Base-by-base conservation (phyloP, 2,888 invertebrate species). In the Myathropa florea region DNA sequence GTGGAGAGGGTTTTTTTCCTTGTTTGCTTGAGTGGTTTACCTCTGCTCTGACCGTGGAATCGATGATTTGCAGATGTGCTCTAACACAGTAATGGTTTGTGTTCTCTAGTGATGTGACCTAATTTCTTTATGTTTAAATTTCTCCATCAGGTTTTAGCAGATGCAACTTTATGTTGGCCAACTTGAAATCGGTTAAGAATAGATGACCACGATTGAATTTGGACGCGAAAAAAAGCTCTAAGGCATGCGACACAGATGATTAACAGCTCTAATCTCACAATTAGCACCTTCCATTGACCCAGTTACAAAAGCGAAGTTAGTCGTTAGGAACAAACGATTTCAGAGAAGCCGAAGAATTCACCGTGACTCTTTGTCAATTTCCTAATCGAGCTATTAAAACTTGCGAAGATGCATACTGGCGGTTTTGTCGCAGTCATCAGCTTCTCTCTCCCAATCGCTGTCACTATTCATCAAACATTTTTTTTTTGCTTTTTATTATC, bases 211-310 rank as follows among this genome's bases (percentile, higher is more conserved):
- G n/a, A 2, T 2, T 46, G 18, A 46, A 46, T 18, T 46, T 46
- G 46, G 46, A 46, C 1, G 23, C 21, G 21, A 10, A 21, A n/a
- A 10, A 21, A 10, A 9, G 4, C 9, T 2, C 9, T n/a, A n/a
- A n/a, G n/a, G 28, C 6, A 6, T 28, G 28, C 28, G 28, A 14
- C 14, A n/a, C 46, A 7, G 46, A 46, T 46, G 46, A 46, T 46
- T 46, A 46, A 46, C 46, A 57, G 57, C 12, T 57, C 23, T 57
- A 26, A 57, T 57, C 24, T 57, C 24, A 57, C 46, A 46, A 46
- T 57, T 57, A 57, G 23, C 57, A 30, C 70, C 57, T 70, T 26
- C 36, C 33, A 24, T 9, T 59, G 59, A 23, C 33, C 70, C 57
- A 70, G 18, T 59, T 26, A 10, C 9, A 21, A 63, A 33, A 46